Evolutionary conservation across 2,888 invertebrate species (phyloP).

Genomic region (Macrosiphum euphorbiae): DNA sequence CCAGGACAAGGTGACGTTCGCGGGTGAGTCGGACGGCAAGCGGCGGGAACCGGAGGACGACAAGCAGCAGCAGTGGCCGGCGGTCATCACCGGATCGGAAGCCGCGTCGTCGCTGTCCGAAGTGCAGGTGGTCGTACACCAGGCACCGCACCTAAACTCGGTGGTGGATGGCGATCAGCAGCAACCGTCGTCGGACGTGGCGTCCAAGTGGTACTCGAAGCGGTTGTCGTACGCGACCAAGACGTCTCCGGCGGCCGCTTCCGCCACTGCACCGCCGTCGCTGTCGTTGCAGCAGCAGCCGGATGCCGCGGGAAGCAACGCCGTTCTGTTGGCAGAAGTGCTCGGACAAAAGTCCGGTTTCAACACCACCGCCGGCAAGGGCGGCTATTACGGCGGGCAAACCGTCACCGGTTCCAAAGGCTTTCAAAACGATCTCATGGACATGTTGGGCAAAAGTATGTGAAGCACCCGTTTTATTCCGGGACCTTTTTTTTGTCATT

Average conservation of each 20-base stretch:
- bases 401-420: constrained; percentile 70
- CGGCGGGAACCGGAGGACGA: not conserved
- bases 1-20: constrained; percentile 27
- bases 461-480: constrained; percentile 67
- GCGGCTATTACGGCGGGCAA: constrained; percentile 26
- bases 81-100: not conserved
- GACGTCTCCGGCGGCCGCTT: constrained; percentile 11
- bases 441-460: constrained; percentile 88
- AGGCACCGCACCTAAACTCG: constrained; percentile 5
- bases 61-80: constrained; percentile 10
- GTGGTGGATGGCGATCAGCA: not conserved
- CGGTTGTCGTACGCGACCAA: constrained; percentile 57
- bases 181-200: constrained; percentile 68
- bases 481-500: not conserved
- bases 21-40: not conserved
- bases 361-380: constrained; percentile 34
- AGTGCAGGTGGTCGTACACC: constrained; percentile 48
- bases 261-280: not conserved
- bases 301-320: not conserved
- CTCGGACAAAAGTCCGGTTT: constrained; percentile 54
- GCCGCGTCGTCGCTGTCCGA: constrained; percentile 56
- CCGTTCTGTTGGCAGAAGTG: constrained; percentile 52
- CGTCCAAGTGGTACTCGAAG: constrained; percentile 68
- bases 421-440: constrained; percentile 81
- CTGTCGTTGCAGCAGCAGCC: constrained; percentile 31